A percentile compares a stretch with the other conserved stretches of the same genome.
Conservation (phyloP, 2,797 vertebrate species). For the Tarsius wallacei region DNA sequence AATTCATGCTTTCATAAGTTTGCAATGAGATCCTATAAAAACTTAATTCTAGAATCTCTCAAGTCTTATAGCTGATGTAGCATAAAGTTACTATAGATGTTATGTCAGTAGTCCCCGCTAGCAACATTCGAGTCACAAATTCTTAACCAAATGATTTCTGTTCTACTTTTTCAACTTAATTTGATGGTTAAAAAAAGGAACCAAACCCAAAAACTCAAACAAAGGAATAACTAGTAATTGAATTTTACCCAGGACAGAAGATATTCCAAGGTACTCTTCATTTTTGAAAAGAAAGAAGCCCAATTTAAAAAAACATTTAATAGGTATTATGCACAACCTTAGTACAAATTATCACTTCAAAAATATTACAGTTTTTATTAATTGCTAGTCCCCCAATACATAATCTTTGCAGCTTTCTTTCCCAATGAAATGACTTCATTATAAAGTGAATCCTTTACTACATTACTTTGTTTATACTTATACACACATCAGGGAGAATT, state of each 20-base stretch:
- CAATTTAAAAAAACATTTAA: constrained; percentile 68
- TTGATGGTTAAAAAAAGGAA: neutral
- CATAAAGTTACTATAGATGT: neutral
- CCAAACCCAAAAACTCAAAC: neutral
- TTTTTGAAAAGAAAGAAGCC: constrained; percentile 49
- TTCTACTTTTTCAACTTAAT: constrained; percentile 9
- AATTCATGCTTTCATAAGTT: neutral
- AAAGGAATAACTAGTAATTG: neutral
- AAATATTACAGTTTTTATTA: constrained; percentile 67
- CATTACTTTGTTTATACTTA: constrained; percentile 1
- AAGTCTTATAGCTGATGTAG: neutral
- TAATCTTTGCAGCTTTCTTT: constrained; percentile 62
- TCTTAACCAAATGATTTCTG: neutral
- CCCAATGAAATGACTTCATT: constrained; percentile 19
- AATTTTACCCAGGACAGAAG: constrained; percentile 22
- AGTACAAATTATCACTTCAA: constrained; percentile 69
- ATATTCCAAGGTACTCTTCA: neutral
- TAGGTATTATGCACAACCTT: constrained; percentile 64
- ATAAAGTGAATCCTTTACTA: neutral
- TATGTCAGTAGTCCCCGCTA: neutral
- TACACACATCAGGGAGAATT: neutral
- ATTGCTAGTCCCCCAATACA: constrained; percentile 58
- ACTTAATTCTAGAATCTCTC: neutral
- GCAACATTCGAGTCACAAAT: neutral
- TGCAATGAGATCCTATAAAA: neutral